Conservation (phyloP, 30 jellyfish, hydroid and myxozoan genomes). For the Clytia hemisphaerica region DNA sequence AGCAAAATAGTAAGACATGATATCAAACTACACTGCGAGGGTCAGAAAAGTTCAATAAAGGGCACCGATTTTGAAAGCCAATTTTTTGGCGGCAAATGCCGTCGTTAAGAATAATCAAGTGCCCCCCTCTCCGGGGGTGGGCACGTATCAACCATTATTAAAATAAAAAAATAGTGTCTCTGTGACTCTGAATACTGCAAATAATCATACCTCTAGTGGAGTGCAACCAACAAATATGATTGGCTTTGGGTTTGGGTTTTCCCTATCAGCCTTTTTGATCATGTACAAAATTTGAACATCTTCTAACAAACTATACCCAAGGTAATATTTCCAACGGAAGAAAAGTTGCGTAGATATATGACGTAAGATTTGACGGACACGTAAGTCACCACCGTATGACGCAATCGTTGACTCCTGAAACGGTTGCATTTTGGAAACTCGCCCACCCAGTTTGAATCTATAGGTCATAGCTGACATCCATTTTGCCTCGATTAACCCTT, state of each 20-base stretch:
- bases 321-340: not conserved
- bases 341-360: conserved; percentile 8
- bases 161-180: too few species aligned
- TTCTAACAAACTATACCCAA: not conserved
- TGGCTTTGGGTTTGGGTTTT: conserved; percentile 16
- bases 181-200: too few species aligned
- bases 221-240: conserved; percentile 4
- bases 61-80: too few species aligned
- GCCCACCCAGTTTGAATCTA: not conserved
- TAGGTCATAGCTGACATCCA: not conserved
- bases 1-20: too few species aligned
- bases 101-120: too few species aligned
- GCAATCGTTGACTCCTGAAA: not conserved
- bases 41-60: too few species aligned
- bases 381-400: not conserved
- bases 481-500: not conserved
- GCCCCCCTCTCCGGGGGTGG: too few species aligned
- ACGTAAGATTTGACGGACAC: not conserved
- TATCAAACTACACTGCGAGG: too few species aligned
- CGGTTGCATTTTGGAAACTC: not conserved
- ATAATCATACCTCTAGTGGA: too few species aligned
- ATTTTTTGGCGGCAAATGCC: too few species aligned
- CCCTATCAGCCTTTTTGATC: not conserved
- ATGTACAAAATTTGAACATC: conserved; percentile 15
- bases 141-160: too few species aligned